phyloP scores from a whole-genome alignment of 2,113 vertebrate genomes.

The Alaudala cheleensis region DNA sequence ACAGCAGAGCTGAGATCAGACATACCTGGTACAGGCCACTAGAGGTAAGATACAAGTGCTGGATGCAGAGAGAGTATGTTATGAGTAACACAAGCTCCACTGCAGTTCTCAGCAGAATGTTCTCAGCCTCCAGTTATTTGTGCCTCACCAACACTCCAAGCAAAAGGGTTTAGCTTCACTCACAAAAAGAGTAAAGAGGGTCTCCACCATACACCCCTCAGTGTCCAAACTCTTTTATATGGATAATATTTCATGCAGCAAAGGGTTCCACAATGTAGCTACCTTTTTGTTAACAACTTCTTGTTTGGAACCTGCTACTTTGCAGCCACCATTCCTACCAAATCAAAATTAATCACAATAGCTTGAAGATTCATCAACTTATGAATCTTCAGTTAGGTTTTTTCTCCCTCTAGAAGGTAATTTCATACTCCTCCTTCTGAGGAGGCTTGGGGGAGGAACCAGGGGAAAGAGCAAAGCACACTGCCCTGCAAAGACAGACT shows the following conservation, averaged over 20 bases:
- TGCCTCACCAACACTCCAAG: background rate
- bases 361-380: background rate
- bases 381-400: background rate
- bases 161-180: background rate
- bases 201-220: rapidly evolving
- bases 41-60: background rate
- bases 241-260: background rate
- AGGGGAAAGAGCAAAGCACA: background rate
- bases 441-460: rapidly evolving
- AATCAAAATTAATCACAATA: background rate
- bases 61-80: background rate
- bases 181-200: background rate
- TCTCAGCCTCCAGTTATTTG: background rate
- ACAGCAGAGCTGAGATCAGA: background rate
- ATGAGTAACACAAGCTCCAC: background rate
- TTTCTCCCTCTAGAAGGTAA: background rate
- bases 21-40: background rate
- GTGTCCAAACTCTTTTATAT: background rate
- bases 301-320: background rate
- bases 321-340: background rate
- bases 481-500: rapidly evolving
- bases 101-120: background rate
- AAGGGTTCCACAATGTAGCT: background rate
- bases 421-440: background rate
- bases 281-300: background rate